phyloP scores from a whole-genome alignment of 2,113 vertebrate genomes.

The Eptesicus fuscus region DNA sequence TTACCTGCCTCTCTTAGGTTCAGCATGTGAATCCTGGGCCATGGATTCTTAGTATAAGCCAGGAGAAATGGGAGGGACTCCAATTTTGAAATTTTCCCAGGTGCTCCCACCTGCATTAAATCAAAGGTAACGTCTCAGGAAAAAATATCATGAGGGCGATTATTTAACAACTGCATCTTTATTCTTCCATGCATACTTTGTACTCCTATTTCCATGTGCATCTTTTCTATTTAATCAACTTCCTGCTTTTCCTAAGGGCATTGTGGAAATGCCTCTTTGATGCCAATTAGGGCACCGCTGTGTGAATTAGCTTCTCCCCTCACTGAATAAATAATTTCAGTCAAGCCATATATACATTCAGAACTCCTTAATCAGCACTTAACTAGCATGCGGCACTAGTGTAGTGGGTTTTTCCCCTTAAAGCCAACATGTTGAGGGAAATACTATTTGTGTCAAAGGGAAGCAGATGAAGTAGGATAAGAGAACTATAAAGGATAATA shows the following conservation, averaged over 20 bases:
- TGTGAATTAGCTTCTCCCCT: conserved; percentile 62
- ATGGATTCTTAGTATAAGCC: conserved; percentile 33
- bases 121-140: conserved; percentile 59
- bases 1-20: conserved; percentile 80
- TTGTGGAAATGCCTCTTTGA: conserved; percentile 63
- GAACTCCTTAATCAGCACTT: conserved; percentile 66
- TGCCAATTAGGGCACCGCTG: conserved; percentile 70
- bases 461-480: conserved; percentile 54
- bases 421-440: conserved; percentile 6
- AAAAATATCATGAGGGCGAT: conserved; percentile 40
- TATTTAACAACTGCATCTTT: conserved; percentile 75
- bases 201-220: conserved; percentile 56
- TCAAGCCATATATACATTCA: conserved; percentile 41
- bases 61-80: conserved; percentile 49
- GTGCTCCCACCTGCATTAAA: conserved; percentile 73
- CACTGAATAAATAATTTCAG: conserved; percentile 75
- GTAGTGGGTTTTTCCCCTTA: not conserved
- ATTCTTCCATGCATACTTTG: conserved; percentile 52
- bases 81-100: conserved; percentile 67
- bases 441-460: conserved; percentile 9
- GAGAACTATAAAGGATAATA: conserved; percentile 39
- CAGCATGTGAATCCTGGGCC: conserved; percentile 77
- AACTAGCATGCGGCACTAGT: not conserved
- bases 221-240: conserved; percentile 64
- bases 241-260: conserved; percentile 61